Evolutionary conservation across 2,888 invertebrate species (phyloP).

Genomic region (Agrilus mali): DNA sequence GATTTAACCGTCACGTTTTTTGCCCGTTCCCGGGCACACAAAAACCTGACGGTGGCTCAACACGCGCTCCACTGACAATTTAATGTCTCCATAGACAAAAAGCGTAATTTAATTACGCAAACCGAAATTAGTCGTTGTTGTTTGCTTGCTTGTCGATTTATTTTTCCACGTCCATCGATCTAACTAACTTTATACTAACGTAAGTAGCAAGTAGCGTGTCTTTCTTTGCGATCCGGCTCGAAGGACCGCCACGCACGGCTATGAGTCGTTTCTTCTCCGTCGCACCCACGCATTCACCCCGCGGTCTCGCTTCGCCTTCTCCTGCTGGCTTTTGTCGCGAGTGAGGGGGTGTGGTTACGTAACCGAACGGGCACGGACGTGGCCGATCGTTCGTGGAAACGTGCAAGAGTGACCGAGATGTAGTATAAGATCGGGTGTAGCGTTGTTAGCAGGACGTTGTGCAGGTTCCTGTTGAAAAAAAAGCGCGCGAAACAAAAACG

Average conservation of each 20-base stretch:
- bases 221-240: too few species aligned
- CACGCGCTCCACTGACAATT: too few species aligned
- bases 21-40: too few species aligned
- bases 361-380: conserved; percentile 11
- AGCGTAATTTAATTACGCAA: conserved; percentile 4
- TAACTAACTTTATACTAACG: too few species aligned
- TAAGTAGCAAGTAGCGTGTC: too few species aligned
- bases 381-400: conserved; percentile 13
- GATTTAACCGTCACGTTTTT: too few species aligned
- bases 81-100: too few species aligned
- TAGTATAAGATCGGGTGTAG: conserved; percentile 18
- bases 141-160: conserved; percentile 2
- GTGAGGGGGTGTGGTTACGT: conserved; percentile 11
- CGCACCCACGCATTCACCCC: conserved; percentile 1
- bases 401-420: conserved; percentile 10
- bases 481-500: conserved; percentile 11
- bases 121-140: conserved; percentile 8
- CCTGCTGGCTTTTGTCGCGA: conserved; percentile 8
- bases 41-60: too few species aligned
- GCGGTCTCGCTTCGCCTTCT: background rate
- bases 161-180: conserved; percentile 1
- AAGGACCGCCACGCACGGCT: too few species aligned
- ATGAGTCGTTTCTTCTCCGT: background rate
- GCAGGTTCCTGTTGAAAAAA: conserved; percentile 5
- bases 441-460: conserved; percentile 15